A percentile compares a stretch with the other conserved stretches of the same genome.
Evolutionary conservation across 2,888 invertebrate species (phyloP).

Genomic region (Gryllus longicercus): DNA sequence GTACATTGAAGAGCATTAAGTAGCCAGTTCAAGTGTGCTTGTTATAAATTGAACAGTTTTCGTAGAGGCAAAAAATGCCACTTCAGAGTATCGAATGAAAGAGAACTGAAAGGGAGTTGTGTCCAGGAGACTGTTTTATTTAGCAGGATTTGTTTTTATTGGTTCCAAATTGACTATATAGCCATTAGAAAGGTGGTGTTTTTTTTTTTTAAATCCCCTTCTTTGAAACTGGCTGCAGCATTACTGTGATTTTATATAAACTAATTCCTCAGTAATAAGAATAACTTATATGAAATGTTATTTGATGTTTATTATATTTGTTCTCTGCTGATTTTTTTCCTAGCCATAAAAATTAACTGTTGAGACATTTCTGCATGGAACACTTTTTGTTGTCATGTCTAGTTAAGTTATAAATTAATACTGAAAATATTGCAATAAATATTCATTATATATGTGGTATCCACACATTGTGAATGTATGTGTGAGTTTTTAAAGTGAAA

Average conservation of each 20-base stretch:
- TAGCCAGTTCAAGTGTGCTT: conserved; percentile 1
- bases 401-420: not conserved
- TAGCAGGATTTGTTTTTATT: not conserved
- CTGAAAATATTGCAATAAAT: conserved; percentile 8
- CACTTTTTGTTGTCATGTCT: not conserved
- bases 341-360: conserved; percentile 9
- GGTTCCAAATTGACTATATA: not conserved
- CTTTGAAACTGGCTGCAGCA: not conserved
- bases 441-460: not conserved
- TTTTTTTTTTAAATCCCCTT: not conserved
- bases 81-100: not conserved
- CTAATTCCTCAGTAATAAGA: conserved; percentile 9
- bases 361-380: conserved; percentile 17
- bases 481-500: conserved; percentile 17
- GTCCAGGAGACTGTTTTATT: not conserved
- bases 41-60: not conserved
- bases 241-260: not conserved
- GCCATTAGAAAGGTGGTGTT: not conserved
- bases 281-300: not conserved
- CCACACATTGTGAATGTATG: conserved; percentile 3
- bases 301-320: not conserved
- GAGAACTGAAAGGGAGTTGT: no score
- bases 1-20: not conserved
- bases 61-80: not conserved
- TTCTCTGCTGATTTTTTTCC: not conserved